Percentiles rank a stretch among this genome's conserved stretches.
These are phyloP conservation scores for Dicaeum eximium DNA, from an alignment of 2,113 vertebrate genomes.

Conservation along the genomic window DNA sequence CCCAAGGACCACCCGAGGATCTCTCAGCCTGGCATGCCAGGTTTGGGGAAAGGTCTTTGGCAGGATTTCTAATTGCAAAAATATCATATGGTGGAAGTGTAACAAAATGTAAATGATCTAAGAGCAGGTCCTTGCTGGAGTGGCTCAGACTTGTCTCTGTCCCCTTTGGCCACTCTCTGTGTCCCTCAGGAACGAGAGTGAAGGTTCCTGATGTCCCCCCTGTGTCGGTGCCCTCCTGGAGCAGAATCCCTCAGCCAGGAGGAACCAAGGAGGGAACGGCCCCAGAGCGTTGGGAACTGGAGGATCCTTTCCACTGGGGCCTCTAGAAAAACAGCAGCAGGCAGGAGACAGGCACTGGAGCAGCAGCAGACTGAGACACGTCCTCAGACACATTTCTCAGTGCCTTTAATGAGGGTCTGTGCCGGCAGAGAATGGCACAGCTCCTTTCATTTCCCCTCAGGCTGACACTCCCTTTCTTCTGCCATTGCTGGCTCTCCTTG, in stretches of 20 bases:
- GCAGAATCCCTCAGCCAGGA: not conserved
- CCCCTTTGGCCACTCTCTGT: not conserved
- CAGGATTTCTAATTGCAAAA: not conserved
- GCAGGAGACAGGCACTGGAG: not conserved
- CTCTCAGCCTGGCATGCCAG: not conserved
- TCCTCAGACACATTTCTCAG: not conserved
- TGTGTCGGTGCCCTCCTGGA: not conserved
- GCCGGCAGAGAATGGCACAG: not conserved
- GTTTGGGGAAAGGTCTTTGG: not conserved
- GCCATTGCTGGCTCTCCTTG: not conserved
- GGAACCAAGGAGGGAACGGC: not conserved
- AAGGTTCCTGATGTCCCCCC: not conserved
- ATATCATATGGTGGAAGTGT: rapidly evolving
- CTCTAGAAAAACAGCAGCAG: not conserved
- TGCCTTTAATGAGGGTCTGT: not conserved
- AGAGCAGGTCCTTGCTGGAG: not conserved
- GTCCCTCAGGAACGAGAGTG: not conserved
- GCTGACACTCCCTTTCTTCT: not conserved
- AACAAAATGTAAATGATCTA: not conserved
- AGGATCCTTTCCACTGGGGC: not conserved
- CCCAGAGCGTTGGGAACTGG: not conserved
- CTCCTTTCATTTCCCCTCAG: not conserved
- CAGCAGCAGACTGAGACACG: not conserved
- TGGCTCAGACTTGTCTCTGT: not conserved
- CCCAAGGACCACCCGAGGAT: not conserved